Conservation (phyloP, 2,113 vertebrate genomes). For the Aphelocoma coerulescens region DNA sequence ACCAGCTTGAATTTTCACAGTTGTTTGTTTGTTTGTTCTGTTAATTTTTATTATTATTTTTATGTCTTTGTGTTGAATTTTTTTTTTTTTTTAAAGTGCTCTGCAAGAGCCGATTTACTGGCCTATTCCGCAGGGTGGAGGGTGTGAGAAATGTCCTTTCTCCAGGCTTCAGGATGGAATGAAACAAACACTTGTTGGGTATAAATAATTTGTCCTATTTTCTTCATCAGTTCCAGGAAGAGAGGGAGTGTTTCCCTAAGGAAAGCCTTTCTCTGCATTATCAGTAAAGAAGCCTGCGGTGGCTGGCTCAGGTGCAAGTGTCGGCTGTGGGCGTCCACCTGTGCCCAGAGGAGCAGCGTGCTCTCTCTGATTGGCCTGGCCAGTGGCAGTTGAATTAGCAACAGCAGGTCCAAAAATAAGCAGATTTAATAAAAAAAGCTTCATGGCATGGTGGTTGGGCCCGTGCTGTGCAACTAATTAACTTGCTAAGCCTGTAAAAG, state of each 20-base stretch:
- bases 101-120: neutral
- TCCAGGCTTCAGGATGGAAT: neutral
- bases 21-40: neutral
- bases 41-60: neutral
- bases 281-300: neutral
- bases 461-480: conserved; percentile 23
- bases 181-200: neutral
- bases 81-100: neutral
- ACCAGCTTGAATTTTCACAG: neutral
- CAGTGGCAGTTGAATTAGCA: neutral
- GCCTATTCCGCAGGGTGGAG: neutral
- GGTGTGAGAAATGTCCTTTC: neutral
- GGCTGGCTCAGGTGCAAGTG: neutral
- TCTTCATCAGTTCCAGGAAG: neutral
- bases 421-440: conserved; percentile 7
- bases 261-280: neutral
- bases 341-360: neutral
- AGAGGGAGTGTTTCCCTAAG: neutral
- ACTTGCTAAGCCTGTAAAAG: neutral
- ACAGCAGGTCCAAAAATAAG: neutral
- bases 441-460: neutral
- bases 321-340: neutral
- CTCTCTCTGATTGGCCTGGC: neutral
- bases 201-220: neutral
- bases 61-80: neutral